Evolutionary conservation across 2,113 vertebrate species (phyloP).

Genomic region (Mastomys coucha): DNA sequence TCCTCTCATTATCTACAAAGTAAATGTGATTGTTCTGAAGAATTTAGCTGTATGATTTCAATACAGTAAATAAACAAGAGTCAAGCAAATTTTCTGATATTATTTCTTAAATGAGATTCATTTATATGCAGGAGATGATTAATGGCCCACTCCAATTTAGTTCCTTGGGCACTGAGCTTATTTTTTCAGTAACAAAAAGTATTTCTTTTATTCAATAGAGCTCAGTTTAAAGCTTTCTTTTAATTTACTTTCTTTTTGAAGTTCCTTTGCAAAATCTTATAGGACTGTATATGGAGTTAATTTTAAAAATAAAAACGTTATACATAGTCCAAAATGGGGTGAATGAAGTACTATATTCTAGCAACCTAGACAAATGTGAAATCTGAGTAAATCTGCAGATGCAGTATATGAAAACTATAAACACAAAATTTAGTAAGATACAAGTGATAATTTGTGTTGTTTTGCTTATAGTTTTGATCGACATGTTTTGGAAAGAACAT

Average conservation of each 20-base stretch:
- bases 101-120: constrained; percentile 37
- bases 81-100: neutral
- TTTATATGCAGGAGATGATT: neutral
- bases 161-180: neutral
- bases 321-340: constrained; percentile 17
- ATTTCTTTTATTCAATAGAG: neutral
- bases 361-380: constrained; percentile 29
- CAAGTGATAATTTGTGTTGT: neutral
- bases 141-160: constrained; percentile 11
- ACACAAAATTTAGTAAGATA: constrained; percentile 4
- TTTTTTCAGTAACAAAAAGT: constrained; percentile 29
- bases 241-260: constrained; percentile 24
- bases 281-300: neutral
- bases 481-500: neutral
- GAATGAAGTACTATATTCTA: neutral
- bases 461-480: constrained; percentile 45
- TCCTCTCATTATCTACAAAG: constrained; percentile 20
- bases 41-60: neutral
- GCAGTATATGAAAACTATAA: constrained; percentile 28
- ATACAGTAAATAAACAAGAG: neutral
- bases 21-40: constrained; percentile 60
- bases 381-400: neutral
- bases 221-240: constrained; percentile 14
- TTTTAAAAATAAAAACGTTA: constrained; percentile 17
- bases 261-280: neutral